These are phyloP conservation scores for Cephus sareptanus DNA, from an alignment of 2,888 invertebrate genomes.

Conservation along the genomic window DNA sequence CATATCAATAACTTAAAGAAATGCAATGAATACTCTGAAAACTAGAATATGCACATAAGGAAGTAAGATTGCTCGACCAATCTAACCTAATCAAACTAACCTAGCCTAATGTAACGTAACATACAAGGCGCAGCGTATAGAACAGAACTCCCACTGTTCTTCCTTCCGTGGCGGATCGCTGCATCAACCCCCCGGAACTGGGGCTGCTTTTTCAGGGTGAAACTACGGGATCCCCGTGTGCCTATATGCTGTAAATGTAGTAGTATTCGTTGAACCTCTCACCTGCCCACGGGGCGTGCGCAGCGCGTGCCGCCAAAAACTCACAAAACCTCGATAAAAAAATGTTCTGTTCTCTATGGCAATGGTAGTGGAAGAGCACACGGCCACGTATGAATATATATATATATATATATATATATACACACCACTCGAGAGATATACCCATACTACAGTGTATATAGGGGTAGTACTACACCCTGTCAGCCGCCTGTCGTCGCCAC, in stretches of 20 bases:
- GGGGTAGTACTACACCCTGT: constrained; percentile 40
- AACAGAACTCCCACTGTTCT: constrained; percentile 20
- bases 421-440: constrained; percentile 10
- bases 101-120: not conserved
- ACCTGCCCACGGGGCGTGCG: constrained; percentile 52
- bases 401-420: not conserved
- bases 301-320: constrained; percentile 47
- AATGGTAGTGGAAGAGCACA: too few relatives aligned
- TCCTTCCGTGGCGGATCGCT: not conserved
- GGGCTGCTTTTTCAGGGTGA: constrained; percentile 18
- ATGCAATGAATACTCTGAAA: too few relatives aligned
- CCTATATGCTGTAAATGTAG: not conserved
- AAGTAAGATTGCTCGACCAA: too few relatives aligned
- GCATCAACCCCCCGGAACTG: not conserved
- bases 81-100: too few relatives aligned
- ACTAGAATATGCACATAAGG: too few relatives aligned
- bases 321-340: constrained; percentile 40
- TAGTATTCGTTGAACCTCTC: constrained; percentile 26
- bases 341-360: constrained; percentile 20
- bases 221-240: constrained; percentile 15
- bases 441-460: not conserved
- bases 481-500: constrained; percentile 43
- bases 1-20: too few relatives aligned
- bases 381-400: constrained; percentile 11
- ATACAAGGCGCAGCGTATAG: constrained; percentile 3